Percentiles rank a stretch among this genome's conserved stretches.
phyloP scores from a whole-genome alignment of 1,140 invertebrate genomes.

The Mylabris phalerata region DNA sequence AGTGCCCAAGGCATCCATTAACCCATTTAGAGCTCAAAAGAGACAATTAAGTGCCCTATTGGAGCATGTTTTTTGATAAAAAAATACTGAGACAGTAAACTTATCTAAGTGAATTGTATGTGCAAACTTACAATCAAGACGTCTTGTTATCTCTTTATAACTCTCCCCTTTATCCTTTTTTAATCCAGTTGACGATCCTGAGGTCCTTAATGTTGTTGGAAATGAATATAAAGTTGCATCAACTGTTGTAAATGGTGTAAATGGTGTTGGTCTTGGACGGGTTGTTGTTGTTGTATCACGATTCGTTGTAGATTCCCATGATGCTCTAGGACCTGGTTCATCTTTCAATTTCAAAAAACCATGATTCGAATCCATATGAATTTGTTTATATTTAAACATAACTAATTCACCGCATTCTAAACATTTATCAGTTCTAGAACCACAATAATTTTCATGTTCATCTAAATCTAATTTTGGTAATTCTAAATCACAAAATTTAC shows the following conservation, averaged over 20 bases:
- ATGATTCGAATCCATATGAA: constrained; percentile 57
- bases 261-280: constrained; percentile 14
- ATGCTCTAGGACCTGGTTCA: constrained; percentile 32
- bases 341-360: constrained; percentile 51
- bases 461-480: constrained; percentile 50
- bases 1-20: too few species aligned
- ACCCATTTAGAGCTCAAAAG: too few species aligned
- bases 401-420: constrained; percentile 56
- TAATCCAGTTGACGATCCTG: constrained; percentile 1
- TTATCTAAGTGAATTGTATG: too few species aligned
- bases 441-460: constrained; percentile 58
- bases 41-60: too few species aligned
- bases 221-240: constrained; percentile 25
- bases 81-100: too few species aligned
- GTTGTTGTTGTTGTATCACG: constrained; percentile 13
- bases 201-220: constrained; percentile 19
- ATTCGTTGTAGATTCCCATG: constrained; percentile 27
- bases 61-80: too few species aligned
- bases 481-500: constrained; percentile 57
- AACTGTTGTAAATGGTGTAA: constrained; percentile 21
- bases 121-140: constrained; percentile 36
- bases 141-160: constrained; percentile 38
- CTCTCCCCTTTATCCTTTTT: constrained; percentile 35
- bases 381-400: constrained; percentile 57
- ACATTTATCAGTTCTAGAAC: constrained; percentile 58